Base-by-base conservation (phyloP, 2,113 vertebrate species). In the Passer domesticus region DNA sequence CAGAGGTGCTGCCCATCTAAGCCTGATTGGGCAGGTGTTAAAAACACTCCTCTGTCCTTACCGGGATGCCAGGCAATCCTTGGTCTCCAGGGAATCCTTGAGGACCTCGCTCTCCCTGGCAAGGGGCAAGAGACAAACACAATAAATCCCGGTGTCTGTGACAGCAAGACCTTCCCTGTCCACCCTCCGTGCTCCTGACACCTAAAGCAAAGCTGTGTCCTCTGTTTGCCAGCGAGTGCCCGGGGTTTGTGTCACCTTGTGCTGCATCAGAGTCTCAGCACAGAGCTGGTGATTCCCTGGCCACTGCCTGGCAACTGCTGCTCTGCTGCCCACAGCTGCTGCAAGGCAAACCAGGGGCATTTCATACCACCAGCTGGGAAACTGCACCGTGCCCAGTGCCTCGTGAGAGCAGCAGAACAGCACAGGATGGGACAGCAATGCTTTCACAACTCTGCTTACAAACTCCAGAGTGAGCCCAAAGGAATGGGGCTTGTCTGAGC, bases 51-150 rank as follows among this genome's bases (percentile, higher is more conserved):
- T 67, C 31, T 73, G 76, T 72, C 96, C 98, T 98, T 97, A 99
- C 99, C 75, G 96, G 97, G 35, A 35, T 18, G 12, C 99, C 99
- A 39, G 97, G 96, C 49, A 11, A 39, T 50, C 99, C 99, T 47
- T 37, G 59, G 13, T 28, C 66, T 53, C 99, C 99, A 92, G 97
- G 96, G n/a, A 88, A 6, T 58, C 99, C 99, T n/a, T 74, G 96
- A 46, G 82, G 95, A 7, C 99, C 99, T 37, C 85, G 81, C 47
- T 98, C 97, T 60, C 99, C 99, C 99, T 99, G 90, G 80, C 28
- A 96, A 87, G 72, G 62, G 67, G 46, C 23, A 85, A 96, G 83
- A 83, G 12, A 87, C 37, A 53, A 93, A 92, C 43, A 88, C 44
- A 88, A 13, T 73, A 92, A 88, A 77, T 80, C 70, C 82, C 18